Evolutionary conservation across 2,113 vertebrate species (phyloP).

Genomic region (Orycteropus afer): DNA sequence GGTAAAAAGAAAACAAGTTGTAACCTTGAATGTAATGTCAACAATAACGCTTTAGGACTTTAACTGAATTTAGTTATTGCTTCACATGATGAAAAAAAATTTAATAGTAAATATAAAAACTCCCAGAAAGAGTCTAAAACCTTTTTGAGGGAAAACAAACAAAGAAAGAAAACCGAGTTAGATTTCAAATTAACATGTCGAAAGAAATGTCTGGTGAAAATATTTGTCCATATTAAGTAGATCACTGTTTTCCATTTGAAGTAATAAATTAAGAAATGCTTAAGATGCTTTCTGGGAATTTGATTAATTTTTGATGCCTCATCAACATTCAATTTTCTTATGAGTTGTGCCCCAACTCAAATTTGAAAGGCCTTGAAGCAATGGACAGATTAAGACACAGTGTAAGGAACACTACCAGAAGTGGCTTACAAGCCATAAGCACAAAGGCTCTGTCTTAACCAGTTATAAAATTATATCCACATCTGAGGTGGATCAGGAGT

Average conservation of each 20-base stretch:
- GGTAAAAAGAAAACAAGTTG: not conserved
- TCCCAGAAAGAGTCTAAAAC: not conserved
- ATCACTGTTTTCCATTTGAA: conserved; percentile 2
- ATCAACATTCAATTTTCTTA: not conserved
- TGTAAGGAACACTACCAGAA: not conserved
- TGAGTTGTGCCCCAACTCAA: not conserved
- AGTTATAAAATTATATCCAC: not conserved
- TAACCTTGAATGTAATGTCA: conserved; percentile 17
- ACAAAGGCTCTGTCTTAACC: not conserved
- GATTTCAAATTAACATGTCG: conserved; percentile 33
- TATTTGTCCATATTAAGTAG: conserved; percentile 20
- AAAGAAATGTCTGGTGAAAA: conserved; percentile 42
- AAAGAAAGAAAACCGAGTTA: conserved; percentile 26
- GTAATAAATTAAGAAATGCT: conserved; percentile 13
- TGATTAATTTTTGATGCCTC: not conserved
- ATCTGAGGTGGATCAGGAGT: no score
- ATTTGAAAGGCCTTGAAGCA: not conserved
- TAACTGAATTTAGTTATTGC: not conserved
- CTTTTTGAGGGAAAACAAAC: conserved; percentile 36
- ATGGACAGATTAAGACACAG: not conserved
- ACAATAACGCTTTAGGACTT: not conserved
- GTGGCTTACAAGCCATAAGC: not conserved
- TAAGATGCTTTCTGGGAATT: conserved; percentile 7
- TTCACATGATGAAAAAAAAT: not conserved
- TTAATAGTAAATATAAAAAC: not conserved